A percentile compares a stretch with the other conserved stretches of the same genome.
phyloP scores from a whole-genome alignment of 2,113 vertebrate genomes.

The Rana temporaria region DNA sequence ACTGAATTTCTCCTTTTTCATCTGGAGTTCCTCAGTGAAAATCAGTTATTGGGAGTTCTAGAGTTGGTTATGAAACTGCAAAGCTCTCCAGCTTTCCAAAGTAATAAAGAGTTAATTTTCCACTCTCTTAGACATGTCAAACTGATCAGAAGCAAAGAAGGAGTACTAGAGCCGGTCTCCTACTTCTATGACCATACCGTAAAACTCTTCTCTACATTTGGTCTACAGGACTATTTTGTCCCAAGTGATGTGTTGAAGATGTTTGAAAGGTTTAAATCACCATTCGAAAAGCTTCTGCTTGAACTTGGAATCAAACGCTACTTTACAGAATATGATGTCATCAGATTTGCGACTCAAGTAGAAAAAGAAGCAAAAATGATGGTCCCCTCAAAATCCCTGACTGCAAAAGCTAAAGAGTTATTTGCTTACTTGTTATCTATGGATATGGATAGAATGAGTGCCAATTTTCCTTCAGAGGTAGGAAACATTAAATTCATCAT shows the following conservation, averaged over 20 bases:
- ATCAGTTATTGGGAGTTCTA: slow-evolving; percentile 64
- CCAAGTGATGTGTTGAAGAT: slow-evolving; percentile 62
- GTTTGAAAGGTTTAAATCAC: slow-evolving; percentile 49
- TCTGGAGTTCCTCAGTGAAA: slow-evolving; percentile 59
- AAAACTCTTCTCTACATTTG: slow-evolving; percentile 66
- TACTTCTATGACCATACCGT: slow-evolving; percentile 69
- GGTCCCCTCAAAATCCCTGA: slow-evolving; percentile 40
- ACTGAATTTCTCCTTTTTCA: slow-evolving; percentile 51
- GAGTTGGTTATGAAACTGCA: slow-evolving; percentile 67
- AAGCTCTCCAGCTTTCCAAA: accelerated
- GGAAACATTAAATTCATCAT: slow-evolving; percentile 75
- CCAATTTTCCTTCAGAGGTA: slow-evolving; percentile 61
- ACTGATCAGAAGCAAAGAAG: slow-evolving; percentile 69
- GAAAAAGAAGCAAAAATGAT: slow-evolving; percentile 63
- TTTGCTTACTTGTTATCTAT: slow-evolving; percentile 40
- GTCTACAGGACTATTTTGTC: slow-evolving; percentile 73
- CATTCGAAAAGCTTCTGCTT: slow-evolving; percentile 55
- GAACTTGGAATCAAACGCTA: slow-evolving; percentile 68
- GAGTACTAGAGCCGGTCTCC: slow-evolving; percentile 63
- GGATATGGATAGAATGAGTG: accelerated
- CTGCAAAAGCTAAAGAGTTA: slow-evolving; percentile 60
- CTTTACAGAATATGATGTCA: slow-evolving; percentile 71
- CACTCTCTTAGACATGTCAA: slow-evolving; percentile 64
- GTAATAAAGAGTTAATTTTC: slow-evolving; percentile 26
- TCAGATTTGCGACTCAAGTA: slow-evolving; percentile 69